Base-by-base conservation (phyloP, 1,140 invertebrate species). In the Platorchestia sp. region DNA sequence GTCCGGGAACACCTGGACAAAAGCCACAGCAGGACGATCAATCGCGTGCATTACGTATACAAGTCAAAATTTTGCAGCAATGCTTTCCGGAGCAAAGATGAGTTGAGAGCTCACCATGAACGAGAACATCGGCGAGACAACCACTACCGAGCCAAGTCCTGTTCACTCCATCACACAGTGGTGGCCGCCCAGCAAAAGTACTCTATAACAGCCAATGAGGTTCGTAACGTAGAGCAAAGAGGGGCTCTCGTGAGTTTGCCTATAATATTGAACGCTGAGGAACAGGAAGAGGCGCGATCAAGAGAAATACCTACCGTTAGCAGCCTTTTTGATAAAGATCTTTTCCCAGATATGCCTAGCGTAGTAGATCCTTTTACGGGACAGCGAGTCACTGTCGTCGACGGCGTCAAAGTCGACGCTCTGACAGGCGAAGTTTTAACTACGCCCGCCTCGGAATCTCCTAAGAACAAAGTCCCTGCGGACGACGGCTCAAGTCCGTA, bases 1-100 rank as follows among this genome's bases (percentile, higher is more conserved):
- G 95, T 96, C 42, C 95, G 95, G 14, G 96, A 95, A 40, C 96
- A 96, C 59, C 45, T 96, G 40, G 95, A 95, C 22, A 96, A 96
- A 51, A 53, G 95, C 44, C 96, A 96, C 75, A 96, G 95, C 89
- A 95, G 96, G 53, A 95, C 95, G 27, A 96, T 96, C 87, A 96
- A 96, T 43, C 86, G 96, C 27, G 96, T 96, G 89, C 95, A 96
- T 51, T 96, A 96, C 90, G 96, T 96, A n/a, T 96, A 96, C 89
- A 96, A 96, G 43, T 96, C 96, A 7, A 96, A 96, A 59, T 96
- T 96, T 91, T 96, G 96, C 93, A 96, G 96, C 45, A 96, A 96
- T 95, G 96, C 96, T 43, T 96, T 96, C 95, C 95, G 96, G 40
- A 96, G 96, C 43, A 96, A 96, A 95, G 96, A 96, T 51, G 96